Conservation (phyloP, 2,797 vertebrate species). For the Microcaecilia unicolor region DNA sequence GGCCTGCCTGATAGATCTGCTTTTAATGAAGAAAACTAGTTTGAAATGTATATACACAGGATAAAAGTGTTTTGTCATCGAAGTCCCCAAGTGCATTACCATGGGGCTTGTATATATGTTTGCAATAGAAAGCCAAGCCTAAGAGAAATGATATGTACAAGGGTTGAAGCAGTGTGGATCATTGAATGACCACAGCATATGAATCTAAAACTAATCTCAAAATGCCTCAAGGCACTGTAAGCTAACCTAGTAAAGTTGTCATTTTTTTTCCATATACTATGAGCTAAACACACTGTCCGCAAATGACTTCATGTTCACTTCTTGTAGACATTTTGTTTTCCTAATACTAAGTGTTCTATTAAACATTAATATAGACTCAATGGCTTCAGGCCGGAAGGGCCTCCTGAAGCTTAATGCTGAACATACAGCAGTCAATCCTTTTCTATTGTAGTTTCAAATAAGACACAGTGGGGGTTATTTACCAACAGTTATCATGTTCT, state of each 20-base stretch:
- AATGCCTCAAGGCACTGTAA: constrained; percentile 44
- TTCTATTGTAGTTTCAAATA: no score
- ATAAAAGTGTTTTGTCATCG: constrained; percentile 29
- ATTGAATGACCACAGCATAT: constrained; percentile 49
- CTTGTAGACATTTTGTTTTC: constrained; percentile 21
- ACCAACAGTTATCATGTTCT: no score
- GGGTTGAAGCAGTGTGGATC: constrained; percentile 40
- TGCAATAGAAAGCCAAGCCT: constrained; percentile 41
- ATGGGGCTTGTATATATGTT: constrained; percentile 31
- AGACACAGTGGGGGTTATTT: no score
- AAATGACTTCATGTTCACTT: constrained; percentile 29
- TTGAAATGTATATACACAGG: constrained; percentile 3
- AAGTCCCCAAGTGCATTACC: constrained; percentile 36
- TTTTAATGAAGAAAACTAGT: constrained; percentile 10
- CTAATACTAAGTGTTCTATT: constrained; percentile 21
- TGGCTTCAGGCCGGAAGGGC: no score
- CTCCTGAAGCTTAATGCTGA: no score
- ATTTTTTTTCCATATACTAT: constrained; percentile 44
- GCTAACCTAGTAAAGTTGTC: constrained; percentile 39
- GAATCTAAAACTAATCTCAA: constrained; percentile 65
- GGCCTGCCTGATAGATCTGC: no score
- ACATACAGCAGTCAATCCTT: no score
- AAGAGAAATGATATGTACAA: constrained; percentile 40
- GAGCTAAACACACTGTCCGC: constrained; percentile 34
- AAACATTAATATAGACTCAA: constrained; percentile 13